These are phyloP conservation scores for Calyptomena viridis DNA, from an alignment of 2,113 vertebrate species.

Conservation along the genomic window DNA sequence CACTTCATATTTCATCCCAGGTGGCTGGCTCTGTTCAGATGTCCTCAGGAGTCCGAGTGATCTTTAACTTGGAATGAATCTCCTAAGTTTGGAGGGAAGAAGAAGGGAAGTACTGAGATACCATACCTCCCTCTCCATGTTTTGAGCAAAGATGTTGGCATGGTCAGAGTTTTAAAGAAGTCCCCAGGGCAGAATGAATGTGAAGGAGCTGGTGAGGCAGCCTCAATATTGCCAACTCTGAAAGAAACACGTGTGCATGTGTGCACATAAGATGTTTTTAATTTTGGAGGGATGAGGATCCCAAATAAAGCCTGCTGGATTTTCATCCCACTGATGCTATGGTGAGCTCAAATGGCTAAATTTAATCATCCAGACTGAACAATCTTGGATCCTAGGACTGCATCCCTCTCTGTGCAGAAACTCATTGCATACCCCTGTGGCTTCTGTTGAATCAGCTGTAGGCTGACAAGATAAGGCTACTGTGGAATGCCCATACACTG, in stretches of 20 bases:
- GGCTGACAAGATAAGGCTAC: neutral
- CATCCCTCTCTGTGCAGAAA: neutral
- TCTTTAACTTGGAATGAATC: neutral
- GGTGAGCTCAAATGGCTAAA: conserved; percentile 33
- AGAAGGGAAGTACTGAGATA: neutral
- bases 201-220: neutral
- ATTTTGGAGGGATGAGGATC: conserved; percentile 1
- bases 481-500: neutral
- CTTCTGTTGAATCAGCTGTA: neutral
- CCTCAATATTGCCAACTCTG: neutral
- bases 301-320: conserved; percentile 36
- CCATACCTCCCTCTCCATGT: neutral
- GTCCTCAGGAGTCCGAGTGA: neutral
- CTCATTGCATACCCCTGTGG: neutral
- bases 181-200: conserved; percentile 13
- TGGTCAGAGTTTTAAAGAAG: neutral
- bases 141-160: neutral
- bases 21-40: neutral
- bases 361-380: conserved; percentile 18
- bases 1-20: neutral
- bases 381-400: neutral
- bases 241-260: conserved; percentile 3
- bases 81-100: neutral
- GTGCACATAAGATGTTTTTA: neutral
- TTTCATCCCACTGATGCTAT: neutral